phyloP scores from a whole-genome alignment of 2,888 invertebrate genomes.

The Euzetes globulus region DNA sequence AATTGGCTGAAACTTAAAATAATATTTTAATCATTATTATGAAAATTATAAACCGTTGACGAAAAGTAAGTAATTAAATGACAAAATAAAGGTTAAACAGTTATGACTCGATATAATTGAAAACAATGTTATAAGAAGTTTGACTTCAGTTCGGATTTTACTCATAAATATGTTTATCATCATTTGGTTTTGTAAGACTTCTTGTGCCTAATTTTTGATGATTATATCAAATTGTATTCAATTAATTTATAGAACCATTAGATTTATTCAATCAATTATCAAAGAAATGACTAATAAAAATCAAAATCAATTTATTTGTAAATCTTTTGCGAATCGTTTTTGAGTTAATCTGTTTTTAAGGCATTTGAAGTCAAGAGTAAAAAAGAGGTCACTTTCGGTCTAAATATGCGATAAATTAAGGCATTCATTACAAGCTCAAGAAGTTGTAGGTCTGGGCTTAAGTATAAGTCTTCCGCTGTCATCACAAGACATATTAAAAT shows the following conservation, averaged over 20 bases:
- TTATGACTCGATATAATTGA: background rate
- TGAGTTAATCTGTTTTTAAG: background rate
- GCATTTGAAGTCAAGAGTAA: background rate
- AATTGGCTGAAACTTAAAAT: background rate
- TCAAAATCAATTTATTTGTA: background rate
- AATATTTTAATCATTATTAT: background rate
- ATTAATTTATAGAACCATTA: background rate
- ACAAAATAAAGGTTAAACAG: background rate
- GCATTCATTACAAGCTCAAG: background rate
- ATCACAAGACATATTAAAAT: slow-evolving; percentile 98
- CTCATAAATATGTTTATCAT: background rate
- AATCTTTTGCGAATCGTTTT: background rate
- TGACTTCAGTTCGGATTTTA: background rate
- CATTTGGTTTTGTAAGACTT: background rate
- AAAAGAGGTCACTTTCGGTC: too few relatives aligned
- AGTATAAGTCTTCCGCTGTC: slow-evolving; percentile 91
- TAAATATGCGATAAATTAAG: too few relatives aligned
- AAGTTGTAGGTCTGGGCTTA: slow-evolving; percentile 59
- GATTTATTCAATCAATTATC: background rate
- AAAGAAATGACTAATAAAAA: background rate
- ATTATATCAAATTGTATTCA: background rate
- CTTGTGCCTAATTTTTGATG: background rate
- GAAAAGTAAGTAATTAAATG: too few relatives aligned
- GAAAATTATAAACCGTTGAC: background rate
- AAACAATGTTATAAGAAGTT: background rate